Conservation (phyloP, 2,113 vertebrate species). For the Scolopax mira region DNA sequence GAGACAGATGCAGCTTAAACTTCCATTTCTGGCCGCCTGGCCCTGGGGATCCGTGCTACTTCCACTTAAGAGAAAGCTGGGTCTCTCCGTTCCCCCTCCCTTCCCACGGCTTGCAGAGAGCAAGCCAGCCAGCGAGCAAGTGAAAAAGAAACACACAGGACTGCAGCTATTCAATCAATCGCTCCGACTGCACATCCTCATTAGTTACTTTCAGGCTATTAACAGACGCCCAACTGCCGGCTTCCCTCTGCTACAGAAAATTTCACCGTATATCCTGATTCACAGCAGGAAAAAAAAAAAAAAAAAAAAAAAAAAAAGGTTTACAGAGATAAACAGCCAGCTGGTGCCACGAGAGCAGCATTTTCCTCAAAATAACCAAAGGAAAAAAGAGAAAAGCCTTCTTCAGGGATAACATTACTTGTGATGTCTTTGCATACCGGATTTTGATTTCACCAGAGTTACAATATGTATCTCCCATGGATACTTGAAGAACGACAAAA, state of each 20-base stretch:
- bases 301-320: neutral
- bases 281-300: neutral
- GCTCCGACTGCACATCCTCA: slow-evolving; percentile 83
- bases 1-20: slow-evolving; percentile 67
- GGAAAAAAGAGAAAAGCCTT: neutral
- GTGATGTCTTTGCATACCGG: neutral
- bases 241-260: slow-evolving; percentile 51
- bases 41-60: slow-evolving; percentile 76
- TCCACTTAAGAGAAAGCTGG: slow-evolving; percentile 62
- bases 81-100: slow-evolving; percentile 62
- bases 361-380: slow-evolving; percentile 9
- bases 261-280: slow-evolving; percentile 50
- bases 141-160: slow-evolving; percentile 66
- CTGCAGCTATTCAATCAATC: slow-evolving; percentile 92
- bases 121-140: slow-evolving; percentile 4
- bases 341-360: slow-evolving; percentile 60
- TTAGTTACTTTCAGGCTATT: slow-evolving; percentile 83
- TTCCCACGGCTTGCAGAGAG: slow-evolving; percentile 63
- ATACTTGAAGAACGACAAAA: slow-evolving; percentile 44
- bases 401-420: slow-evolving; percentile 33
- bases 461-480: neutral
- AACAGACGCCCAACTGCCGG: slow-evolving; percentile 69
- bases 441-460: slow-evolving; percentile 38
- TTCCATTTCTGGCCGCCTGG: slow-evolving; percentile 68
- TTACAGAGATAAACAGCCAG: slow-evolving; percentile 51